Conservation (phyloP, 2,797 vertebrate species). For the Meda fulgida region DNA sequence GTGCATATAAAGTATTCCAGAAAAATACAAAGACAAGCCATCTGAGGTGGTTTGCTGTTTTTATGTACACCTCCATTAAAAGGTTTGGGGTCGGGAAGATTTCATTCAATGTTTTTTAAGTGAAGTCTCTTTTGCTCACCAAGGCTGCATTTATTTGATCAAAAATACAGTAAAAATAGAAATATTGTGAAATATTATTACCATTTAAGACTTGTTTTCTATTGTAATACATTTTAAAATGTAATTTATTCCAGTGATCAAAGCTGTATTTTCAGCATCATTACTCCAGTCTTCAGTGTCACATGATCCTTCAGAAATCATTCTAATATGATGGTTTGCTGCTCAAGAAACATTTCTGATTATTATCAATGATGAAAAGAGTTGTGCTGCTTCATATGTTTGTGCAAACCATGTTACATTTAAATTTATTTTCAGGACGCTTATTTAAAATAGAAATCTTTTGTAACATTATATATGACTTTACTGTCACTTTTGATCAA, state of each 20-base stretch:
- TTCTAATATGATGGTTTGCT: not conserved
- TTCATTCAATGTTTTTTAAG: not conserved
- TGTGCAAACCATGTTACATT: not conserved
- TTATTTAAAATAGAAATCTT: not conserved
- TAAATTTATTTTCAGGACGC: not conserved
- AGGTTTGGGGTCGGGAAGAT: not conserved
- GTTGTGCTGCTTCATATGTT: not conserved
- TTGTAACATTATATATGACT: not conserved
- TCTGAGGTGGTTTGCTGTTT: conserved; percentile 80
- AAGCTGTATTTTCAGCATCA: not conserved
- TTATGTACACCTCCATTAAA: not conserved
- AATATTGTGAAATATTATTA: not conserved
- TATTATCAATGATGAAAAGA: not conserved
- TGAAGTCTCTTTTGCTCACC: not conserved
- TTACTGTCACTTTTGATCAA: not conserved
- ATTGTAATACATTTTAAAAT: not conserved
- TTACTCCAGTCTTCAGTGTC: not conserved
- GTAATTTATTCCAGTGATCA: not conserved
- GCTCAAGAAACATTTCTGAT: not conserved
- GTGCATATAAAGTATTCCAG: conserved; percentile 86
- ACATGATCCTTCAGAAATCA: not conserved
- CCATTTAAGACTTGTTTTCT: not conserved
- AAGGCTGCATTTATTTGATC: not conserved
- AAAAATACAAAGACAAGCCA: conserved; percentile 78
- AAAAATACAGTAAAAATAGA: not conserved